Percentiles rank a stretch among this genome's conserved stretches.
phyloP scores from a whole-genome alignment of 1,140 invertebrate genomes.

The Aethina tumida region DNA sequence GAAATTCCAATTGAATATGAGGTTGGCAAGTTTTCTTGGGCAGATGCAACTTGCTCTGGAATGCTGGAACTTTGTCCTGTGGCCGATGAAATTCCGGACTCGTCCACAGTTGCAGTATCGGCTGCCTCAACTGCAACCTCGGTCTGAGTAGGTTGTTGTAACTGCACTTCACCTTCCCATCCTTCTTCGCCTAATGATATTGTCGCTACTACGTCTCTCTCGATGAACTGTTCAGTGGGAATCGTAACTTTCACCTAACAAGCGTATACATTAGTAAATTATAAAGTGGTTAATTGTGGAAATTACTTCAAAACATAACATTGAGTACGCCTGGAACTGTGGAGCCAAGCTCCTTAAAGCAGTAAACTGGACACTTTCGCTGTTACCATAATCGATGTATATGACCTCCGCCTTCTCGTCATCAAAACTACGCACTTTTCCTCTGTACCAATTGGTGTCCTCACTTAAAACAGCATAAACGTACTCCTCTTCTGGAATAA shows the following conservation, averaged over 20 bases:
- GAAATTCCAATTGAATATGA: constrained; percentile 6
- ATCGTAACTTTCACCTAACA: constrained; percentile 13
- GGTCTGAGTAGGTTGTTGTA: constrained; percentile 6
- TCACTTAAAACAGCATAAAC: constrained; percentile 50
- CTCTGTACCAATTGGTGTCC: constrained; percentile 60
- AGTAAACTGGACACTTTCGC: constrained; percentile 41
- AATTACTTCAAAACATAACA: constrained; percentile 24
- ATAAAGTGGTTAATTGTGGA: constrained; percentile 4
- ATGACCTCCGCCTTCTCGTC: constrained; percentile 42
- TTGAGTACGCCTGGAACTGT: constrained; percentile 21
- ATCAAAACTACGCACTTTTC: constrained; percentile 41
- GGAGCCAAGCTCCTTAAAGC: constrained; percentile 18
- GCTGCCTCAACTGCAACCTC: constrained; percentile 1
- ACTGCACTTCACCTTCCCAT: constrained; percentile 24
- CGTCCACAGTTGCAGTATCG: neutral
- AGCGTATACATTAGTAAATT: constrained; percentile 4
- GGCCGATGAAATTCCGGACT: neutral
- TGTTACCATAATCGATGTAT: constrained; percentile 71
- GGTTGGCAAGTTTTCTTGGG: constrained; percentile 2
- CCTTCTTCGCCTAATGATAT: constrained; percentile 20
- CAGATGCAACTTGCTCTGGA: constrained; percentile 3
- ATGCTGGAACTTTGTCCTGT: neutral
- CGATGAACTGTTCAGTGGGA: constrained; percentile 12
- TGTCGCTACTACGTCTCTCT: constrained; percentile 20
- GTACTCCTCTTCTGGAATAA: constrained; percentile 33